Conservation (phyloP, 2,888 invertebrate species). For the Lasioglossum oenotherae region DNA sequence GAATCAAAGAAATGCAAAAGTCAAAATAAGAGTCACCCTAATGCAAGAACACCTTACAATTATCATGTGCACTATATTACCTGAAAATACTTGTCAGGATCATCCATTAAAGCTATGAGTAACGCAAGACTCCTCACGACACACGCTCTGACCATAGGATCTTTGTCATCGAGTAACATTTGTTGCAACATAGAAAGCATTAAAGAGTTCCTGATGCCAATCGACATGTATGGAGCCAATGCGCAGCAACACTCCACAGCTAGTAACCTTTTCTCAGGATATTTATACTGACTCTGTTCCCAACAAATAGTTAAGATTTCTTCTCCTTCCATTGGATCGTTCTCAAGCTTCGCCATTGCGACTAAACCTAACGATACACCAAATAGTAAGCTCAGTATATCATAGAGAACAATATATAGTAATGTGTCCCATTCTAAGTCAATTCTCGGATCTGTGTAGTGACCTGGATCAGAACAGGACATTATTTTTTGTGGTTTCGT, state of each 20-base stretch:
- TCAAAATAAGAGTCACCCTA: too few relatives aligned
- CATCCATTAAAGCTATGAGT: conserved; percentile 87
- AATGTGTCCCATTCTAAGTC: too few relatives aligned
- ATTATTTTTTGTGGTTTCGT: too few relatives aligned
- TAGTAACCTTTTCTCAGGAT: conserved; percentile 88
- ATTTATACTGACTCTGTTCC: conserved; percentile 90
- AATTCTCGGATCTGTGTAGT: too few relatives aligned
- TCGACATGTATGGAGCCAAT: conserved; percentile 88
- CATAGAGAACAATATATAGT: not conserved
- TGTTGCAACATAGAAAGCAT: conserved; percentile 90
- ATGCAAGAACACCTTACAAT: conserved; percentile 5
- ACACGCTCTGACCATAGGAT: conserved; percentile 87
- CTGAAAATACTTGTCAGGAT: conserved; percentile 87
- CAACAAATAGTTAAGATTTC: conserved; percentile 90
- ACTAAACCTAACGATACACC: conserved; percentile 82
- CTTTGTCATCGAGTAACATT: conserved; percentile 89
- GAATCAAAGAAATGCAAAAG: too few relatives aligned
- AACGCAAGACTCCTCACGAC: conserved; percentile 87
- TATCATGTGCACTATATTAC: conserved; percentile 64
- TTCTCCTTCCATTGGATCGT: conserved; percentile 86
- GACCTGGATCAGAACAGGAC: too few relatives aligned
- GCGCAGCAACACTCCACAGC: conserved; percentile 89
- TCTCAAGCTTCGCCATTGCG: conserved; percentile 84
- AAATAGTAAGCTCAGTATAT: conserved; percentile 14
- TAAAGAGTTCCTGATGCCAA: conserved; percentile 88